Percentiles rank a stretch among this genome's conserved stretches.
These are phyloP conservation scores for Procambarus clarkii DNA, from an alignment of 1,140 invertebrate genomes.

Conservation along the genomic window DNA sequence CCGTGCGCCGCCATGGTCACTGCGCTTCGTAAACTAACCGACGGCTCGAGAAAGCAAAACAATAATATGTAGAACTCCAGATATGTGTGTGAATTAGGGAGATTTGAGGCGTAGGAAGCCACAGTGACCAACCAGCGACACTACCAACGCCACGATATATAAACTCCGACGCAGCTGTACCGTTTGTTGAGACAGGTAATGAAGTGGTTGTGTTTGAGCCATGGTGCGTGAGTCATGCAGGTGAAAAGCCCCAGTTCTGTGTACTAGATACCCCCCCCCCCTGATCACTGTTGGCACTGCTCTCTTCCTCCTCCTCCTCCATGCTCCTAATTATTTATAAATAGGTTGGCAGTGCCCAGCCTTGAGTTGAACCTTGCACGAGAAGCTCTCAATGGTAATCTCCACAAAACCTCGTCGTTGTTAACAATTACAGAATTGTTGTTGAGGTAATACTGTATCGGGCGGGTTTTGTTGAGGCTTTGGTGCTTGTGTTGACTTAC, in stretches of 20 bases:
- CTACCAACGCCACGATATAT: neutral
- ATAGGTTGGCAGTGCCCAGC: neutral
- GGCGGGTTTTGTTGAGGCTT: no score
- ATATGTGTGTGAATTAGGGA: neutral
- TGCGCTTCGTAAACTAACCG: neutral
- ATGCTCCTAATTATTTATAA: neutral
- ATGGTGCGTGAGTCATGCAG: neutral
- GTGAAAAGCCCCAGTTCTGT: neutral
- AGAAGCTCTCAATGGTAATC: no score
- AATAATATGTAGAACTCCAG: neutral
- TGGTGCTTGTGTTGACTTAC: no score
- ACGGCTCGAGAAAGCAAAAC: neutral
- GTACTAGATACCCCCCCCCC: neutral
- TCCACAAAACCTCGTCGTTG: no score
- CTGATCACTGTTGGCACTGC: neutral
- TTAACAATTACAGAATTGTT: no score
- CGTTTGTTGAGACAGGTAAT: conserved; percentile 5
- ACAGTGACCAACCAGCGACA: conserved; percentile 22
- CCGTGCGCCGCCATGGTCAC: neutral
- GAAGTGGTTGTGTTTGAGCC: neutral
- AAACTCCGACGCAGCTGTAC: neutral
- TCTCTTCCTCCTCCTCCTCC: neutral
- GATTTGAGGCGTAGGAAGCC: neutral
- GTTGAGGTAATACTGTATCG: no score
- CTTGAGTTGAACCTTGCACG: no score